Evolutionary conservation across 2,888 invertebrate genomes (phyloP), one percentile per base, ranked within the genome.

Genomic region (Xestia rhomboidea): DNA sequence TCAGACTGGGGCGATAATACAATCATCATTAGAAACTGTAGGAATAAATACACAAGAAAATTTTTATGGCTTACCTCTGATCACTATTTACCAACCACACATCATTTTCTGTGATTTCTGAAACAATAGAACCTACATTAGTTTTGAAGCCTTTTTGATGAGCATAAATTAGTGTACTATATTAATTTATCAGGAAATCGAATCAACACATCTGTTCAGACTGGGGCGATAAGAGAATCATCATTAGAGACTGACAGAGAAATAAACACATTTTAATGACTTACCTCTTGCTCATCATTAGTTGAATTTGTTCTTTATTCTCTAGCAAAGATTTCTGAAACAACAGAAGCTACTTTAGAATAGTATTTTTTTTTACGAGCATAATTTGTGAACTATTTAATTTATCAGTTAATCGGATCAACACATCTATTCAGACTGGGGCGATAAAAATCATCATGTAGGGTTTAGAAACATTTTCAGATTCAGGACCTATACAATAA

Each of bases 1-100:
- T 94, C 94, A 91, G 94, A 93, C 93, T 93, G 94, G 94, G 94
- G 94, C 93, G 93, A 93, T 94, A 93, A 90, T 74, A 83, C 71
- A 85, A 86, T 91, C 93, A 93, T 93, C 93, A 93, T 86, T 46
- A 67, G 74, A 68, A 24, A 57, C 6, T 51, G n/a, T 2, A 3
- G 6, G 44, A 34, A 34, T 44, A 30, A 80, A 62, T 1, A 10
- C 18, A 46, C 0, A 27, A 15, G 24, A 7, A 78, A 21, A 15
- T 27, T 21, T 71, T 0, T 34, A 38, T 27, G 0, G 4, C 27
- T 54, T 64, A 81, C 77, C 70, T 41, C n/a, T 54, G 24, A 15
- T 27, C 10, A 0, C 15, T 38, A 51, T 24, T 27, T 15, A 41
- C 15, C 4, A 27, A 1, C 11, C 27, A 62, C 46, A 21, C 30